These are phyloP conservation scores for Prionace glauca DNA, from an alignment of 2,797 vertebrate genomes.

Conservation along the genomic window DNA sequence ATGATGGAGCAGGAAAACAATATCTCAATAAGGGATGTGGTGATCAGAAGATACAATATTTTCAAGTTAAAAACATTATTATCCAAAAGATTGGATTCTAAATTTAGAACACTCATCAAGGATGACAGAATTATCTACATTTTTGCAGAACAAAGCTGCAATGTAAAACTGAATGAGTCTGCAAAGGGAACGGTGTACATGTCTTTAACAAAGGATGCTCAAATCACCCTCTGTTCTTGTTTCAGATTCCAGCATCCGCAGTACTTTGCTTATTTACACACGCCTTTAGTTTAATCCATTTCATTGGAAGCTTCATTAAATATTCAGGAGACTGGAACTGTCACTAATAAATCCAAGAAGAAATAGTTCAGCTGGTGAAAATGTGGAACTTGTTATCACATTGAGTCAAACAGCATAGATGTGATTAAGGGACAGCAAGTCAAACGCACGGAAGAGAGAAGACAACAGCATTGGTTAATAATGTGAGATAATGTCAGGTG, in stretches of 20 bases:
- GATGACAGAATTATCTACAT: not conserved
- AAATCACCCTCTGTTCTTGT: too few relatives aligned
- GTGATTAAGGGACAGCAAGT: not conserved
- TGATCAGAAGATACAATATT: not conserved
- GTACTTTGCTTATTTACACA: too few relatives aligned
- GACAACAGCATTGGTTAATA: not conserved
- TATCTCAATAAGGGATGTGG: not conserved
- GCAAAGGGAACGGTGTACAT: not conserved
- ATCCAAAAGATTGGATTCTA: not conserved
- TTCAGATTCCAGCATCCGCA: too few relatives aligned
- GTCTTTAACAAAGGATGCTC: not conserved
- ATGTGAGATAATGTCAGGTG: not conserved
- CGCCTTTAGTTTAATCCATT: not conserved
- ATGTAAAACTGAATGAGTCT: not conserved
- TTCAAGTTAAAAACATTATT: not conserved
- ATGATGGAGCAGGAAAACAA: not conserved
- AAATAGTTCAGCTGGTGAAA: not conserved
- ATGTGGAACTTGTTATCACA: not conserved
- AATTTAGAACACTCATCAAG: not conserved
- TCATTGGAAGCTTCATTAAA: not conserved
- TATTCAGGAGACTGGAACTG: not conserved
- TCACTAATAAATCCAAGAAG: not conserved
- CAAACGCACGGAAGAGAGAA: not conserved
- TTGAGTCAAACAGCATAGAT: not conserved
- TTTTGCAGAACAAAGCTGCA: not conserved